phyloP scores from a whole-genome alignment of 2,797 vertebrate genomes.

The Halcyon leucocephala region DNA sequence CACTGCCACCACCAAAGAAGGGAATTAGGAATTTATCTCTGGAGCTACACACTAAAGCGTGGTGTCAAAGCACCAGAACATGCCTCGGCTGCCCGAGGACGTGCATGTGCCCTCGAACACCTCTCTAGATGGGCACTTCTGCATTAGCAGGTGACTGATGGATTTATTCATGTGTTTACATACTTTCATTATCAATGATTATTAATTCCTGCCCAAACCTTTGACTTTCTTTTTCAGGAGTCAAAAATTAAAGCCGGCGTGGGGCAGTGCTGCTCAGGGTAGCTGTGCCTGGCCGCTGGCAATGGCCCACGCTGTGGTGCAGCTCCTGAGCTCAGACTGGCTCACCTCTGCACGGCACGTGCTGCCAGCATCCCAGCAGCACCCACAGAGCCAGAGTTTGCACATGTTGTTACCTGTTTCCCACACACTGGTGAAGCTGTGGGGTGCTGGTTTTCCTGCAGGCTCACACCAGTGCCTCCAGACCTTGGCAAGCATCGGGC shows the following conservation, averaged over 20 bases:
- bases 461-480: background rate
- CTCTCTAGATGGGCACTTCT: too few species aligned
- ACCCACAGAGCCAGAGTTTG: background rate
- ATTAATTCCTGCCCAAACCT: background rate
- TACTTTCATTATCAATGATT: background rate
- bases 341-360: accelerated
- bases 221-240: background rate
- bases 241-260: background rate
- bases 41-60: background rate
- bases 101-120: accelerated
- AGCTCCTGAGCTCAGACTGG: accelerated
- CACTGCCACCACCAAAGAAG: background rate
- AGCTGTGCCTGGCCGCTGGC: accelerated
- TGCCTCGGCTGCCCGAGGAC: background rate
- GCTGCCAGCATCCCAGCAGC: background rate
- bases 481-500: accelerated
- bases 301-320: accelerated
- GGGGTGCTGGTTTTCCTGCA: background rate
- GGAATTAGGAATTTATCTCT: background rate
- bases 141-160: accelerated
- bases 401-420: background rate
- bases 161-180: background rate
- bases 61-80: accelerated
- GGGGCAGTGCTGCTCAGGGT: accelerated
- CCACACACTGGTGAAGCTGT: accelerated